These are phyloP conservation scores for Dicranocentrus wangi DNA, from an alignment of 2,888 invertebrate genomes.

Conservation along the genomic window DNA sequence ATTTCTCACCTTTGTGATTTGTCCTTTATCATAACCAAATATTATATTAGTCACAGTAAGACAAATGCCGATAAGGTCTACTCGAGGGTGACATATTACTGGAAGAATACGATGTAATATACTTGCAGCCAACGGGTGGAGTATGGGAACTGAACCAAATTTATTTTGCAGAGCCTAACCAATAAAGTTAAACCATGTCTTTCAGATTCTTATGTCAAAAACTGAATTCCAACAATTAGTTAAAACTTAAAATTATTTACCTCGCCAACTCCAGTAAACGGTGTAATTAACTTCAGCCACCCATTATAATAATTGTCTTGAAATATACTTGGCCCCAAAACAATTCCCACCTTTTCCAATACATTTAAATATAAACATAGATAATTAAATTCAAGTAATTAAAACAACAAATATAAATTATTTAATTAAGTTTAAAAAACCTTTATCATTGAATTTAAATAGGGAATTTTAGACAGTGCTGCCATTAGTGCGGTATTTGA, in stretches of 20 bases:
- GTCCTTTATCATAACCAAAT: constrained; percentile 56
- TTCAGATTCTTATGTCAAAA: too few relatives aligned
- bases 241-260: too few relatives aligned
- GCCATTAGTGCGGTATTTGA: constrained; percentile 33
- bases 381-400: too few relatives aligned
- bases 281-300: constrained; percentile 33
- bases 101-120: constrained; percentile 52
- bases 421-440: too few relatives aligned
- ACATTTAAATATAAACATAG: too few relatives aligned
- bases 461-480: constrained; percentile 25
- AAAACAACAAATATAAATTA: too few relatives aligned
- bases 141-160: constrained; percentile 25
- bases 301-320: constrained; percentile 55
- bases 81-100: constrained; percentile 51
- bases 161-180: constrained; percentile 29
- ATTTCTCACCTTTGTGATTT: constrained; percentile 47
- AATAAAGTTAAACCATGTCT: too few relatives aligned
- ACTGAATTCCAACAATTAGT: too few relatives aligned
- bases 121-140: constrained; percentile 28
- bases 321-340: constrained; percentile 47
- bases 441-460: constrained; percentile 12
- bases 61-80: constrained; percentile 58
- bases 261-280: too few relatives aligned
- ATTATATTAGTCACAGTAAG: constrained; percentile 7
- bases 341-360: constrained; percentile 14